Base-by-base conservation (phyloP, 2,888 invertebrate genomes). In the Piscicola geometra region DNA sequence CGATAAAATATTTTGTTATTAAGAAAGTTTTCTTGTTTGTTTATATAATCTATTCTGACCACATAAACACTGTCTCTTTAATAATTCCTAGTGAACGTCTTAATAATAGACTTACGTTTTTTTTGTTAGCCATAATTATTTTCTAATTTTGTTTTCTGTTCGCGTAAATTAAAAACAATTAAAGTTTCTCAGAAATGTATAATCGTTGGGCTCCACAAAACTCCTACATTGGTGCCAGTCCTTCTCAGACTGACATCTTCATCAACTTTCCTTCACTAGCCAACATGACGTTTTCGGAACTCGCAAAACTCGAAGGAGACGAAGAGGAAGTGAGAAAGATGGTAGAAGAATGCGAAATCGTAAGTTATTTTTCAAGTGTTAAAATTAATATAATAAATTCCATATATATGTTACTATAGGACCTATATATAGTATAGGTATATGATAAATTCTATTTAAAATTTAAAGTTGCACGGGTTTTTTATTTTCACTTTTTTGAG, bases 311-410 rank as follows among this genome's bases (percentile, higher is more conserved):
- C n/a, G 60, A 56, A 56, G n/a, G n/a, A 25, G 60, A 56, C n/a
- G n/a, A 21, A 9, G 60, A 56, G 21, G 60, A 56, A 56, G n/a
- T 56, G 3, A 56, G 25, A 9, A 56, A 21, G 25, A 56, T 75
- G 25, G 75, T 75, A 0, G 71, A 75, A 36, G 75, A 75, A n/a
- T 47, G 52, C 21, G 71, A 70, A 71, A 72, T 76, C 60, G 72
- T 76, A 47, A 15, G 30, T 18, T 47, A 30, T 28, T 56, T 71
- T 71, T 71, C 21, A 33, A 56, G 5, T 71, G 41, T 41, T 47
- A 50, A 21, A 35, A 12, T 21, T 30, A 35, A 12, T 18, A 66
- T 66, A n/a, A 15, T 12, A 66, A 30, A 28, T 12, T 66, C 15
- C n/a, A n/a, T n/a, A n/a, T n/a, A n/a, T n/a, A n/a, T n/a, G n/a